Percentiles rank a stretch among this genome's conserved stretches.
phyloP scores from a whole-genome alignment of 2,113 vertebrate genomes.

The Thomomys bottae region DNA sequence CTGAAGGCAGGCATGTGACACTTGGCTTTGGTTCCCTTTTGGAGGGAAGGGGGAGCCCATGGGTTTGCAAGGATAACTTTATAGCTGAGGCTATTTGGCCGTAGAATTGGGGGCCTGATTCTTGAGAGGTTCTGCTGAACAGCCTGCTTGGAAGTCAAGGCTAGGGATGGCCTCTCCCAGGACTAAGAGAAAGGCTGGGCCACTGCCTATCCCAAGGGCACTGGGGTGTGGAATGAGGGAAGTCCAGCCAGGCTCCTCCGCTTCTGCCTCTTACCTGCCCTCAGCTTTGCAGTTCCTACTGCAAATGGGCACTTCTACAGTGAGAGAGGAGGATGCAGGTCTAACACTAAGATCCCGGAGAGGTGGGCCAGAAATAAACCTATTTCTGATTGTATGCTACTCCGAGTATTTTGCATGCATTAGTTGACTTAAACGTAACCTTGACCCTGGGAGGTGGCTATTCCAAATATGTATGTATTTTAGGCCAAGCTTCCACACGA shows the following conservation, averaged over 20 bases:
- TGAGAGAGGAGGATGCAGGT: no score
- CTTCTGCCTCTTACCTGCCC: neutral
- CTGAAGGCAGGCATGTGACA: neutral
- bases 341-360: neutral
- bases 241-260: neutral
- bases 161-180: neutral
- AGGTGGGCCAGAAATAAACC: neutral
- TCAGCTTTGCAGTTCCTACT: neutral
- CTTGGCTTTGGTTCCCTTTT: no score
- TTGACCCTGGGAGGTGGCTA: no score
- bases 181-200: neutral
- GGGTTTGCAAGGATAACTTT: neutral
- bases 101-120: neutral
- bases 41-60: neutral
- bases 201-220: accelerated
- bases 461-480: no score
- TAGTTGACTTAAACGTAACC: neutral
- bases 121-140: constrained; percentile 19
- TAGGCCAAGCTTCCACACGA: no score
- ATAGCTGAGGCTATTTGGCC: constrained; percentile 4
- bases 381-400: neutral
- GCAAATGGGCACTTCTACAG: neutral
- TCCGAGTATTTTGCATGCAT: neutral
- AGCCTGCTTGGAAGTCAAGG: neutral
- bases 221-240: accelerated